phyloP scores from a whole-genome alignment of 2,797 vertebrate species.

The Steatocranus sp. region DNA sequence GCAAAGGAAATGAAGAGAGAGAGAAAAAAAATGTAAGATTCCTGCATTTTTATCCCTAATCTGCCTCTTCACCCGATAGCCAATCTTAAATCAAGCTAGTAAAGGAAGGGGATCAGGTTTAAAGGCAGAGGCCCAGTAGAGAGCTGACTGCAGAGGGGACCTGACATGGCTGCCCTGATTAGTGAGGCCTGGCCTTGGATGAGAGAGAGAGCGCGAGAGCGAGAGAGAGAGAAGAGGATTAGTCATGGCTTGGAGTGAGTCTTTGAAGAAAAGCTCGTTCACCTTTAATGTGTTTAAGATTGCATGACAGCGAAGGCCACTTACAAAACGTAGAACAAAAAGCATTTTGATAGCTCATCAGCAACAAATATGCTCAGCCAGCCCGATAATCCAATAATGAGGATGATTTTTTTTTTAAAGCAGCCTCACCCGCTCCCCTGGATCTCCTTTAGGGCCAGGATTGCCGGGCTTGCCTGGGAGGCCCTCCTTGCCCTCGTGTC shows the following conservation, averaged over 20 bases:
- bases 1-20: conserved; percentile 36
- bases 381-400: conserved; percentile 28
- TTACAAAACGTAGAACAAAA: conserved; percentile 44
- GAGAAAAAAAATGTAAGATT: not conserved
- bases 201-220: not conserved
- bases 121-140: conserved; percentile 49
- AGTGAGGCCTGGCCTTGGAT: conserved; percentile 45
- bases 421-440: conserved; percentile 77
- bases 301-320: conserved; percentile 30
- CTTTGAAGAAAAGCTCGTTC: conserved; percentile 61
- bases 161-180: conserved; percentile 46
- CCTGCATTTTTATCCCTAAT: conserved; percentile 24
- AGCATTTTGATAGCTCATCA: conserved; percentile 37
- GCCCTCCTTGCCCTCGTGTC: conserved; percentile 74
- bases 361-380: conserved; percentile 26
- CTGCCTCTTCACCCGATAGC: conserved; percentile 37
- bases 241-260: conserved; percentile 46
- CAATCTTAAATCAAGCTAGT: conserved; percentile 38
- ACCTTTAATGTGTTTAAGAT: conserved; percentile 56
- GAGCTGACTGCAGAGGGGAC: conserved; percentile 38
- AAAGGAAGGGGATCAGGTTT: conserved; percentile 51
- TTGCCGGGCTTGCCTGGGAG: conserved; percentile 69
- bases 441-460: conserved; percentile 78
- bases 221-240: conserved; percentile 40
- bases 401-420: not conserved